Evolutionary conservation across 2,797 vertebrate species (phyloP).

Genomic region (Gallirallus australis): DNA sequence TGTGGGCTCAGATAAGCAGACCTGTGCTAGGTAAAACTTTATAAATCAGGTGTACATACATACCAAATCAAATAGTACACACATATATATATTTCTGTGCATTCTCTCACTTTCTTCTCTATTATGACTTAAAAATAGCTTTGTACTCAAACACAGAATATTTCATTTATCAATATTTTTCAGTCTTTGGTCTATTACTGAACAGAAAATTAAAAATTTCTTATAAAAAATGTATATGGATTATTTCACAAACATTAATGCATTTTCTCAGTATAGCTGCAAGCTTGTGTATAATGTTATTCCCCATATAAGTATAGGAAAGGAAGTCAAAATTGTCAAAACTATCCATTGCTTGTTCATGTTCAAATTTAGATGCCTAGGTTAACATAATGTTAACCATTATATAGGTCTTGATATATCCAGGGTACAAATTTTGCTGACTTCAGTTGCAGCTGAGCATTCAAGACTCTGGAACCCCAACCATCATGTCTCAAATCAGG

Average conservation of each 20-base stretch:
- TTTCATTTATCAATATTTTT: not conserved
- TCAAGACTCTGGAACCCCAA: not conserved
- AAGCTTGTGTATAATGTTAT: not conserved
- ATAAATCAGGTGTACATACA: not conserved
- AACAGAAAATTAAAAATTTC: not conserved
- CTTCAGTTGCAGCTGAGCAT: not conserved
- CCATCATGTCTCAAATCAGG: not conserved
- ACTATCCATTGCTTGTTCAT: not conserved
- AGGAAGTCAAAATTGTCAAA: not conserved
- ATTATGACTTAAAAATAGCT: not conserved
- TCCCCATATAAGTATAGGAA: not conserved
- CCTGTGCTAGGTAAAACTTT: not conserved
- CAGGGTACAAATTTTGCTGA: not conserved
- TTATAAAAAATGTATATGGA: not conserved
- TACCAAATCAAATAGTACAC: not conserved
- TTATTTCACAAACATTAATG: not conserved
- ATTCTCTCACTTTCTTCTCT: not conserved
- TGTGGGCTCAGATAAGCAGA: not conserved
- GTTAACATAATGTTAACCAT: not conserved
- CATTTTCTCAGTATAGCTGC: not conserved
- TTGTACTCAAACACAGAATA: not conserved
- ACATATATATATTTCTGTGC: not conserved
- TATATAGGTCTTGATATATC: not conserved
- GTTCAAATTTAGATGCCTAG: not conserved
- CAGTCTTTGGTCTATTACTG: not conserved